Percentiles rank a stretch among this genome's conserved stretches.
Evolutionary conservation across 2,797 vertebrate species (phyloP).

Genomic region (Trachurus trachurus): DNA sequence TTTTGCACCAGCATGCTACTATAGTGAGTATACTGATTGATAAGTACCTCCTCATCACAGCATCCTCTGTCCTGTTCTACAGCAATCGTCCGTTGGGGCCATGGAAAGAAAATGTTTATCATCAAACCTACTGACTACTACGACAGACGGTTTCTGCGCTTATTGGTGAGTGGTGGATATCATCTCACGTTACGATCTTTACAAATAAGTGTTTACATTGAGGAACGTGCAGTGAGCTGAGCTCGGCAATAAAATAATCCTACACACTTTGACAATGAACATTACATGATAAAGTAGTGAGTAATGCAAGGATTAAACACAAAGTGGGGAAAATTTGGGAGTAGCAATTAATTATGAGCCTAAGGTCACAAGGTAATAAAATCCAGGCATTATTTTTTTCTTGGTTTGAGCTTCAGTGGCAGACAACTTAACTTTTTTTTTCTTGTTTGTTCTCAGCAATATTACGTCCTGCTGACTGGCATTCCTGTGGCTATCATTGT

Average conservation of each 20-base stretch:
- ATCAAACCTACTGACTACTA: constrained; percentile 90
- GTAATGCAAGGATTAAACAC: background rate
- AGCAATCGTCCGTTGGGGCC: constrained; percentile 91
- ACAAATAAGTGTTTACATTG: background rate
- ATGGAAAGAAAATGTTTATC: constrained; percentile 92
- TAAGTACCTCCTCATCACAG: background rate
- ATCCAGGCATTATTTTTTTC: too few species aligned
- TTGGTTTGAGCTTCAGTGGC: background rate
- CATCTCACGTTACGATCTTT: background rate
- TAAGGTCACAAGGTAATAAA: background rate
- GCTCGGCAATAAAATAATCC: too few species aligned
- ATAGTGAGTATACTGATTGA: background rate
- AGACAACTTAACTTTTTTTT: background rate
- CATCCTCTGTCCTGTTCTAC: constrained; percentile 57
- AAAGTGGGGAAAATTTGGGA: background rate
- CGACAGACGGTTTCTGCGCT: constrained; percentile 89
- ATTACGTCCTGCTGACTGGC: constrained; percentile 90
- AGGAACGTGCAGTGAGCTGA: background rate
- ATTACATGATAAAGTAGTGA: background rate
- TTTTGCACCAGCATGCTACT: background rate
- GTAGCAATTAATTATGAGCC: background rate
- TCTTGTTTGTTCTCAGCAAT: constrained; percentile 82
- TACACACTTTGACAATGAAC: background rate
- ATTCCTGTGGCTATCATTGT: constrained; percentile 88
- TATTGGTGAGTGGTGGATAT: constrained; percentile 86